Percentiles rank a stretch among this genome's conserved stretches.
Evolutionary conservation across 2,888 invertebrate species (phyloP).

Genomic region (Trilocha varians): DNA sequence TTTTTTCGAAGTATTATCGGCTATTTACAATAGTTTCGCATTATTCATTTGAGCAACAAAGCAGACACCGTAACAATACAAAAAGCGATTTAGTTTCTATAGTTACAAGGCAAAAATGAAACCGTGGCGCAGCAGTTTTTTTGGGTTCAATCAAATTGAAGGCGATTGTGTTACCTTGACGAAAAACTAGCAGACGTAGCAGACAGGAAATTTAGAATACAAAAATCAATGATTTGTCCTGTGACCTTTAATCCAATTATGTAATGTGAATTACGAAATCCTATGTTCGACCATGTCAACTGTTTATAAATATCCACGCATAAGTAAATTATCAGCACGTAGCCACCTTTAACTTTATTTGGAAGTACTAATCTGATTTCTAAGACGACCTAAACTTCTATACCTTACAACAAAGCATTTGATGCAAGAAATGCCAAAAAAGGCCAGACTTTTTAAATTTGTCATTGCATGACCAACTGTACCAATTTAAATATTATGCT

Average conservation of each 20-base stretch:
- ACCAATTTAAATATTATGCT: no score
- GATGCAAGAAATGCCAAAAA: no score
- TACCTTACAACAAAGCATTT: no score
- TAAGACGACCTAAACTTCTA: no score
- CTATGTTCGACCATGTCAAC: background rate
- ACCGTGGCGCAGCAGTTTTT: slow-evolving; percentile 15
- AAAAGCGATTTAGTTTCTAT: slow-evolving; percentile 2
- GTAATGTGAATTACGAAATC: background rate
- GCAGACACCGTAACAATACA: background rate
- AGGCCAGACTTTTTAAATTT: no score
- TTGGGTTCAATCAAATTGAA: slow-evolving; percentile 16
- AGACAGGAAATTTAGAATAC: slow-evolving; percentile 10
- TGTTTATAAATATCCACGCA: no score
- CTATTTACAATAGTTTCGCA: background rate
- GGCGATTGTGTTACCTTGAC: slow-evolving; percentile 15
- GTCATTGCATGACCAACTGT: no score
- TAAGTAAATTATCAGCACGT: no score
- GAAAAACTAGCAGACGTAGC: slow-evolving; percentile 6
- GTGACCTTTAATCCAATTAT: background rate
- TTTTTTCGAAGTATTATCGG: no score
- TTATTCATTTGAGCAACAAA: background rate
- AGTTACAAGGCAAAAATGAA: slow-evolving; percentile 11
- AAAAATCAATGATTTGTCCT: slow-evolving; percentile 4
- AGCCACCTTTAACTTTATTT: no score
- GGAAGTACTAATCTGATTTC: no score